A percentile compares a stretch with the other conserved stretches of the same genome.
Evolutionary conservation across 2,113 vertebrate genomes (phyloP).

Genomic region (Panthera uncia): DNA sequence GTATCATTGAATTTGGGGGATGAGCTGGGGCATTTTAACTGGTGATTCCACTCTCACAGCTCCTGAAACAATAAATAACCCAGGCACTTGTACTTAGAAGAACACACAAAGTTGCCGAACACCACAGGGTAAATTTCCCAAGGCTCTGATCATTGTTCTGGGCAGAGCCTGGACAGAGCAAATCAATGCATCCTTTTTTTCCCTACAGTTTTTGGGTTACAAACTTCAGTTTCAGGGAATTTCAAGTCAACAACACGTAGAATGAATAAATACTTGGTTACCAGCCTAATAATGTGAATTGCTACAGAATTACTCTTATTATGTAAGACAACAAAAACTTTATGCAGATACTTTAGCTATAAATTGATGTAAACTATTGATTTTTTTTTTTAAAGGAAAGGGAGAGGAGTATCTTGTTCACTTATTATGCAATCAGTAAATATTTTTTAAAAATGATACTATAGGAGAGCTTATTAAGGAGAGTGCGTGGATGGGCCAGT

Average conservation of each 20-base stretch:
- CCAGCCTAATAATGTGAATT: slow-evolving; percentile 81
- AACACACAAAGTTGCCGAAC: slow-evolving; percentile 3
- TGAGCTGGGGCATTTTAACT: not conserved
- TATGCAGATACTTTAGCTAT: slow-evolving; percentile 87
- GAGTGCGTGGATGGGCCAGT: not conserved
- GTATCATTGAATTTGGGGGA: not conserved
- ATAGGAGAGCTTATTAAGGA: slow-evolving; percentile 4
- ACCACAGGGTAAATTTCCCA: slow-evolving; percentile 43
- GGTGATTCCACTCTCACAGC: not conserved
- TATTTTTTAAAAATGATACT: slow-evolving; percentile 59
- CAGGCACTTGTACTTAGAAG: not conserved
- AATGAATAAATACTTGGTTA: slow-evolving; percentile 83
- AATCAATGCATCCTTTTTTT: slow-evolving; percentile 30
- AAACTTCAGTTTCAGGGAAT: slow-evolving; percentile 85
- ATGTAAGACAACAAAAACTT: slow-evolving; percentile 82
- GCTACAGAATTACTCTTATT: slow-evolving; percentile 77
- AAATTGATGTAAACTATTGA: slow-evolving; percentile 79
- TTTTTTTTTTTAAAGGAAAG: slow-evolving; percentile 73
- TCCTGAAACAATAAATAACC: not conserved
- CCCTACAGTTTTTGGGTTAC: slow-evolving; percentile 74
- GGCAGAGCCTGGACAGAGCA: not conserved
- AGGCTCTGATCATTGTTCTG: not conserved
- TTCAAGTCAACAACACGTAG: slow-evolving; percentile 81
- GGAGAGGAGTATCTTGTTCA: slow-evolving; percentile 72
- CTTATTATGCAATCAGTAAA: slow-evolving; percentile 84